These are phyloP conservation scores for Percopsis omiscomaycus DNA, from an alignment of 2,797 vertebrate species.

Conservation along the genomic window DNA sequence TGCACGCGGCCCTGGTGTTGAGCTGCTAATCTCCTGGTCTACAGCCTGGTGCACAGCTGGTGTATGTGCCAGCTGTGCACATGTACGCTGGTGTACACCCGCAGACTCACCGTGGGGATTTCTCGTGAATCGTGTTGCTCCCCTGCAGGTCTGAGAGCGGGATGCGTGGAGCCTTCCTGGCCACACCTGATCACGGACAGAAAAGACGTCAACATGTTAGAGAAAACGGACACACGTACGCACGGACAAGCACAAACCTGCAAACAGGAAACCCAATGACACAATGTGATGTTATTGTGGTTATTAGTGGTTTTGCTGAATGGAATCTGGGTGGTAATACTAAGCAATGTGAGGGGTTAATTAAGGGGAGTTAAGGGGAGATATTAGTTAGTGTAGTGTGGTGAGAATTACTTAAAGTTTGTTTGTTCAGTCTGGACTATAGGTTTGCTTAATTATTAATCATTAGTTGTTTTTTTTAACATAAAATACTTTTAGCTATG, in stretches of 20 bases:
- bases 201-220: slow-evolving; percentile 36
- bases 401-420: slow-evolving; percentile 30
- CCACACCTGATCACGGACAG: slow-evolving; percentile 77
- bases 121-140: slow-evolving; percentile 87
- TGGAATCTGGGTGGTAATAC: slow-evolving; percentile 28
- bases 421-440: slow-evolving; percentile 39
- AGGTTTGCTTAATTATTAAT: slow-evolving; percentile 9
- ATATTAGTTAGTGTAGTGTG: slow-evolving; percentile 60
- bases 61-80: too few relatives aligned
- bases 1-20: slow-evolving; percentile 29
- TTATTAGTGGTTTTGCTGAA: slow-evolving; percentile 48
- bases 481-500: too few relatives aligned
- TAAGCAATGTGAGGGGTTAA: slow-evolving; percentile 51
- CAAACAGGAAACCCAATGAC: slow-evolving; percentile 27
- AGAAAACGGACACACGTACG: slow-evolving; percentile 26
- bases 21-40: slow-evolving; percentile 53
- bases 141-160: slow-evolving; percentile 94
- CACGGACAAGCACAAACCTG: slow-evolving; percentile 10
- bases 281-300: slow-evolving; percentile 49
- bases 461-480: too few relatives aligned
- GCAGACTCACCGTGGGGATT: slow-evolving; percentile 79
- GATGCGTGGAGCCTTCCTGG: slow-evolving; percentile 84
- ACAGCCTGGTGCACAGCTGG: slow-evolving; percentile 3
- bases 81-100: too few relatives aligned
- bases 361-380: slow-evolving; percentile 15